Percentiles rank a stretch among this genome's conserved stretches.
Evolutionary conservation across 2,797 vertebrate genomes (phyloP).

Genomic region (Liparis tanakae): DNA sequence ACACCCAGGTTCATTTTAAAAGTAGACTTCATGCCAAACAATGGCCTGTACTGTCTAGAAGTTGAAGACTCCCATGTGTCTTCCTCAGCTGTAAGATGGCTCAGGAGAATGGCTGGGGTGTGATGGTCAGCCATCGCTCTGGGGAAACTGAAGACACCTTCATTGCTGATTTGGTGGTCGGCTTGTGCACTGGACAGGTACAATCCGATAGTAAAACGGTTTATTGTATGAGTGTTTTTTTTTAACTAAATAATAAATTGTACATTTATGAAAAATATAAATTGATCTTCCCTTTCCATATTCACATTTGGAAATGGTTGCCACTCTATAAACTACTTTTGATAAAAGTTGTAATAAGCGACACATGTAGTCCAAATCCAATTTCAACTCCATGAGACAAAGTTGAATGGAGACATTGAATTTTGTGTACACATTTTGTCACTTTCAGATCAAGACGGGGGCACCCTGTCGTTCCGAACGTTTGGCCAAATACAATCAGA

Average conservation of each 20-base stretch:
- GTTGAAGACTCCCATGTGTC: background rate
- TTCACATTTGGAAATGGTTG: background rate
- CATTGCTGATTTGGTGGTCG: conserved; percentile 96
- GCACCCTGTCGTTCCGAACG: conserved; percentile 96
- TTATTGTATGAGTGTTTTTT: background rate
- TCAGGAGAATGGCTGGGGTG: conserved; percentile 95
- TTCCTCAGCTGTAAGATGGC: conserved; percentile 92
- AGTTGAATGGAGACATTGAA: background rate
- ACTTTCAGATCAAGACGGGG: conserved; percentile 94
- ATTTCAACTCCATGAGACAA: background rate
- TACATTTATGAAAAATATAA: background rate
- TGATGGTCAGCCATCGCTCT: conserved; percentile 98
- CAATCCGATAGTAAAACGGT: background rate
- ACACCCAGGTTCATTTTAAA: background rate
- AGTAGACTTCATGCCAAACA: background rate
- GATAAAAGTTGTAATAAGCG: background rate
- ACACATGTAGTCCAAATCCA: background rate
- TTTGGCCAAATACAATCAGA: conserved; percentile 97
- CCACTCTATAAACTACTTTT: background rate
- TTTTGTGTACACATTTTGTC: conserved; percentile 7
- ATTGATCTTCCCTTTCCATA: background rate
- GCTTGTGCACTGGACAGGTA: conserved; percentile 97
- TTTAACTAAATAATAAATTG: background rate
- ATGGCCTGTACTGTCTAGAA: background rate
- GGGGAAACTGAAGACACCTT: conserved; percentile 98